These are phyloP conservation scores for Phyllostomus discolor DNA, from an alignment of 2,113 vertebrate genomes.

Conservation along the genomic window DNA sequence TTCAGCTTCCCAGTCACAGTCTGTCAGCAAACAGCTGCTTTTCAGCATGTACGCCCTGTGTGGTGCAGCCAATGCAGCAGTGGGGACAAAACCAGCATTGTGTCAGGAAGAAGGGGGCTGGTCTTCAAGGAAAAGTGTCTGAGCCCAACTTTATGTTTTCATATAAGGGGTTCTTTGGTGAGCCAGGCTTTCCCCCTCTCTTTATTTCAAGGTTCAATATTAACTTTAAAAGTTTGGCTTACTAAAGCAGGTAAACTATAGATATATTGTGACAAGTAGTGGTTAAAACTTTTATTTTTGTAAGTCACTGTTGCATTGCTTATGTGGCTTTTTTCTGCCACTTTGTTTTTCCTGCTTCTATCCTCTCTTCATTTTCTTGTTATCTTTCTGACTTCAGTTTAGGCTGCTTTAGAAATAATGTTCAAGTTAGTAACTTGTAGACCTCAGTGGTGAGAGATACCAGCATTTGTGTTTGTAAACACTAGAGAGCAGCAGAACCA, in stretches of 20 bases:
- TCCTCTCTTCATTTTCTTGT: background rate
- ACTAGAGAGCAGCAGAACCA: slow-evolving; percentile 39
- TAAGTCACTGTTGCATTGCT: background rate
- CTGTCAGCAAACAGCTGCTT: slow-evolving; percentile 90
- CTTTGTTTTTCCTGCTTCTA: background rate
- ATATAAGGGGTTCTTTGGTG: slow-evolving; percentile 2
- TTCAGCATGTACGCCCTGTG: slow-evolving; percentile 81
- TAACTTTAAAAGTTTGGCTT: background rate
- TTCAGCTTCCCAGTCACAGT: slow-evolving; percentile 80
- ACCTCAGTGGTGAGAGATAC: background rate
- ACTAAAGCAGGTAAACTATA: background rate
- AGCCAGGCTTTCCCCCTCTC: background rate
- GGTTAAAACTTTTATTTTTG: background rate
- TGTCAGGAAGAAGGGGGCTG: slow-evolving; percentile 46
- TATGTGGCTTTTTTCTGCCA: background rate
- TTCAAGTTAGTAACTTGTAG: background rate
- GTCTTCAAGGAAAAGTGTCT: slow-evolving; percentile 10
- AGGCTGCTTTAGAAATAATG: background rate
- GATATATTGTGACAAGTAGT: background rate
- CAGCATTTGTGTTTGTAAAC: background rate
- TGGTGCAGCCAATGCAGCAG: slow-evolving; percentile 66
- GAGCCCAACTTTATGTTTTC: slow-evolving; percentile 47
- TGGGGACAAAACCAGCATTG: slow-evolving; percentile 84
- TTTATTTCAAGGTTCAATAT: slow-evolving; percentile 54
- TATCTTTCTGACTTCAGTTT: background rate